Percentiles rank a stretch among this genome's conserved stretches.
Evolutionary conservation across 2,888 invertebrate genomes (phyloP).

Genomic region (Myopa tessellatipennis): DNA sequence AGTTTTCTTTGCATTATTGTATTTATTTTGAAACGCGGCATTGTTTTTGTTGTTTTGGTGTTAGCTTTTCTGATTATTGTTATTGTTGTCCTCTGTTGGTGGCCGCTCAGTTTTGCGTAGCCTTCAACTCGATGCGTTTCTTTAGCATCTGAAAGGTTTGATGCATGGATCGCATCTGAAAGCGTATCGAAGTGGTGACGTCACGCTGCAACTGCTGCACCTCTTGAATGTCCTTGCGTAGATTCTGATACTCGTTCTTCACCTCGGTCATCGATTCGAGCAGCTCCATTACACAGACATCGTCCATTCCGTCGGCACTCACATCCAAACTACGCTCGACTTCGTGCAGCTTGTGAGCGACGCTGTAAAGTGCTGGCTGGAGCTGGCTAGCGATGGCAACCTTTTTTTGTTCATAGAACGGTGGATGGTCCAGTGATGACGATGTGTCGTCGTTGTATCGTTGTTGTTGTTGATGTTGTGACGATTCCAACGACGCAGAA

Average conservation of each 20-base stretch:
- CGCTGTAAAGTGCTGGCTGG: slow-evolving; percentile 77
- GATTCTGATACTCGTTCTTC: slow-evolving; percentile 82
- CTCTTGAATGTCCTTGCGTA: slow-evolving; percentile 82
- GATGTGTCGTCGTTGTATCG: neutral
- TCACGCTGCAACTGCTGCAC: slow-evolving; percentile 84
- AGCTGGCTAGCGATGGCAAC: slow-evolving; percentile 75
- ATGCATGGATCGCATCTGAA: slow-evolving; percentile 76
- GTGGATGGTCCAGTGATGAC: neutral
- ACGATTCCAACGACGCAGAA: neutral
- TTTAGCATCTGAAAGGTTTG: slow-evolving; percentile 79
- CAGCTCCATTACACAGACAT: slow-evolving; percentile 78
- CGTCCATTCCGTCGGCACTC: slow-evolving; percentile 65
- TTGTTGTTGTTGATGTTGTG: slow-evolving; percentile 3
- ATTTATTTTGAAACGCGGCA: slow-evolving; percentile 2
- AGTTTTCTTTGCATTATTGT: neutral
- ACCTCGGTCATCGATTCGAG: slow-evolving; percentile 83
- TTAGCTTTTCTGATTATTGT: neutral
- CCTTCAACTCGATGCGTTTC: slow-evolving; percentile 72
- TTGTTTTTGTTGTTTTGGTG: neutral
- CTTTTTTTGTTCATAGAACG: slow-evolving; percentile 64
- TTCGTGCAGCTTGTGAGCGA: slow-evolving; percentile 80
- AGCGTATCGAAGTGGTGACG: slow-evolving; percentile 78
- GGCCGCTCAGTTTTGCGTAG: slow-evolving; percentile 44
- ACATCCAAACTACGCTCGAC: slow-evolving; percentile 72
- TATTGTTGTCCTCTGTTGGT: neutral